Evolutionary conservation across 2,797 vertebrate genomes (phyloP).

Genomic region (Typhlichthys subterraneus): DNA sequence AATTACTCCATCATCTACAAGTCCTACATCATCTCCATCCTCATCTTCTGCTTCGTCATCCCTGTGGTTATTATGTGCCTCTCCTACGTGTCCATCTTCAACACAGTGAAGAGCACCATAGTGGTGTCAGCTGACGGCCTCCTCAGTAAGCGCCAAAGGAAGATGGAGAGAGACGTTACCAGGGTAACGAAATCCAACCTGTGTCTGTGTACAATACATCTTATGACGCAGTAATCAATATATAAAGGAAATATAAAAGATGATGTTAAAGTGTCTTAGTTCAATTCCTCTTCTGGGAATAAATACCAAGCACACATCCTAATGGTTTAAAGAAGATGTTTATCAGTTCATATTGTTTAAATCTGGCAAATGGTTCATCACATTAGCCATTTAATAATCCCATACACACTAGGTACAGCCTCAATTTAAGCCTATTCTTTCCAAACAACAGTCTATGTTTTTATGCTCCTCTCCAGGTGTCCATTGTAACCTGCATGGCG

Average conservation of each 20-base stretch:
- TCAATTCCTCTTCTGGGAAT: too few relatives aligned
- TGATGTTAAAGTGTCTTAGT: too few relatives aligned
- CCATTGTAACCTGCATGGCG: constrained; percentile 85
- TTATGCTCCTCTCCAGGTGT: constrained; percentile 74
- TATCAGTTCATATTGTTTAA: too few relatives aligned
- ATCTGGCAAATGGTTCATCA: too few relatives aligned
- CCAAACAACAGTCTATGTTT: constrained; percentile 31
- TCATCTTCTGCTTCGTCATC: constrained; percentile 86
- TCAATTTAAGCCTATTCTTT: constrained; percentile 21
- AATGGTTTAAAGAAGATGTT: too few relatives aligned
- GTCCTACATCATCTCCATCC: constrained; percentile 86
- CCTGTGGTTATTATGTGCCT: constrained; percentile 84
- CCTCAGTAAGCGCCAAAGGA: constrained; percentile 81
- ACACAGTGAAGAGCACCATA: constrained; percentile 86
- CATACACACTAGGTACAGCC: constrained; percentile 10
- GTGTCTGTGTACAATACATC: too few relatives aligned
- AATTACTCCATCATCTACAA: constrained; percentile 90
- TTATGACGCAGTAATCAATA: too few relatives aligned
- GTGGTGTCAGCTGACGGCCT: constrained; percentile 77
- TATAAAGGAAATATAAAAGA: too few relatives aligned
- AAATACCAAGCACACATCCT: too few relatives aligned
- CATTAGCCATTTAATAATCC: background rate
- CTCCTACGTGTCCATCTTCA: constrained; percentile 85
- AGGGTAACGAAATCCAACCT: constrained; percentile 59
- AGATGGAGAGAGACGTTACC: constrained; percentile 82